phyloP scores from a whole-genome alignment of 2,113 vertebrate species.

The Chascanopsetta lugubris region DNA sequence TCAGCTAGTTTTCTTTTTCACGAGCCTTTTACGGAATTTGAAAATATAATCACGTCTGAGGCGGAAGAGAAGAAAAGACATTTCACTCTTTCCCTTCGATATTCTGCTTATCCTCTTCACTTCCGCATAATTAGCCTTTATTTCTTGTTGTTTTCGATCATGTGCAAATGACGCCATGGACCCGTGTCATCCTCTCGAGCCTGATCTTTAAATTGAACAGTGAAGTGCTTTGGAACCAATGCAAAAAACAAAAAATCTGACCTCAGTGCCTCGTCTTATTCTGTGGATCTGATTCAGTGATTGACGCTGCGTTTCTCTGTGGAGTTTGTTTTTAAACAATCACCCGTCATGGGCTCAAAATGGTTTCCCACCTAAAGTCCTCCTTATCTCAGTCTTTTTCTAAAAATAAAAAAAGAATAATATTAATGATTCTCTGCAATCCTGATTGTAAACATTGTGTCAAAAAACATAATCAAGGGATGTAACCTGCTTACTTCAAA shows the following conservation, averaged over 20 bases:
- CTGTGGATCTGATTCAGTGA: constrained; percentile 45
- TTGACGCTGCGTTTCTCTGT: constrained; percentile 43
- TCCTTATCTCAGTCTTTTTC: too few species aligned
- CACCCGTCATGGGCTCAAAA: constrained; percentile 7
- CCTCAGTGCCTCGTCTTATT: constrained; percentile 86
- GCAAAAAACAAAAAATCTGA: constrained; percentile 69
- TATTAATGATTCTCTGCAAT: constrained; percentile 19
- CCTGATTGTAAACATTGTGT: constrained; percentile 39
- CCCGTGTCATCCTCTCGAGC: constrained; percentile 30
- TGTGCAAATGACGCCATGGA: constrained; percentile 75
- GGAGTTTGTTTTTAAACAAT: constrained; percentile 36
- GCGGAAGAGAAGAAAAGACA: constrained; percentile 18
- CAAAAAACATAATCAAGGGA: too few species aligned
- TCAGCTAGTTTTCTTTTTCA: constrained; percentile 27
- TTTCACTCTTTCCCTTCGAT: constrained; percentile 20
- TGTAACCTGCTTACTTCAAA: constrained; percentile 37
- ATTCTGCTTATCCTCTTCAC: constrained; percentile 25
- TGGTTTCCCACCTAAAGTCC: too few species aligned
- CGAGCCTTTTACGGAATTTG: constrained; percentile 44
- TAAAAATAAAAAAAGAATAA: too few species aligned
- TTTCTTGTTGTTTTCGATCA: constrained; percentile 21
- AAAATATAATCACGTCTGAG: constrained; percentile 24
- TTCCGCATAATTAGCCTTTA: constrained; percentile 1
- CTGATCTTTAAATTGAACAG: constrained; percentile 29
- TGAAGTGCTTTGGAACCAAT: constrained; percentile 65